Evolutionary conservation across 2,888 invertebrate species (phyloP), one percentile per base, ranked within the genome.

Genomic region (Crossocerus cetratus): DNA sequence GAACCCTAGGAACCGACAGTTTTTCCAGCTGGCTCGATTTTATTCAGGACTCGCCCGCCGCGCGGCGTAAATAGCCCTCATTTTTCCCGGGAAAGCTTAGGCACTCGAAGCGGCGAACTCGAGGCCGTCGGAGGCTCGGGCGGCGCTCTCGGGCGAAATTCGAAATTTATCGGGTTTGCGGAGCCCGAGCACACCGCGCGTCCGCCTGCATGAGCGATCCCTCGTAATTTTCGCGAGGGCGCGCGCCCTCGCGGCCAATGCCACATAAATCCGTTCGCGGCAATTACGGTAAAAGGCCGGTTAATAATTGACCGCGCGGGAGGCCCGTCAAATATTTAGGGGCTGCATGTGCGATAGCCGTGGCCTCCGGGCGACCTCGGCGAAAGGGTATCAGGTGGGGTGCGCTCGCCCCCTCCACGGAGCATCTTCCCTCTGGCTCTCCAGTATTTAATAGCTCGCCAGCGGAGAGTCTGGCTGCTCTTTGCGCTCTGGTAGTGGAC

Each of bases 281-380:
- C 77, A 78, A 83, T 82, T 80, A 78, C 70, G 69, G 65, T 76
- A 69, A 76, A 78, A 78, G 78, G 60, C 11, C 63, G 55, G 20
- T 73, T 73, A 76, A 80, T 78, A 72, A 78, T 75, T 76, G 70
- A 74, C 62, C 45, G 54, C 57, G 22, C n/a, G n/a, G n/a, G 42
- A 32, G 56, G 21, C 21, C 43, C 49, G 42, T 76, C 55, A 77
- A 80, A 72, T 73, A 71, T 82, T 74, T 75, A 72, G 61, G 58
- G 53, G 21, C 57, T 70, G 55, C 65, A 70, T 70, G 67, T 61
- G 72, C 59, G 65, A 58, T 57, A 49, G 22, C 14, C 18, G 4
- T 4, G 1, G 2, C 11, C 59, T 22, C 11, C 16, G 14, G 2
- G 23, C 23, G 57, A 14, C 43, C 11, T 14, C 11, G 2, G 23